Conservation (phyloP, 2,113 vertebrate genomes). For the Vireo altiloquus region DNA sequence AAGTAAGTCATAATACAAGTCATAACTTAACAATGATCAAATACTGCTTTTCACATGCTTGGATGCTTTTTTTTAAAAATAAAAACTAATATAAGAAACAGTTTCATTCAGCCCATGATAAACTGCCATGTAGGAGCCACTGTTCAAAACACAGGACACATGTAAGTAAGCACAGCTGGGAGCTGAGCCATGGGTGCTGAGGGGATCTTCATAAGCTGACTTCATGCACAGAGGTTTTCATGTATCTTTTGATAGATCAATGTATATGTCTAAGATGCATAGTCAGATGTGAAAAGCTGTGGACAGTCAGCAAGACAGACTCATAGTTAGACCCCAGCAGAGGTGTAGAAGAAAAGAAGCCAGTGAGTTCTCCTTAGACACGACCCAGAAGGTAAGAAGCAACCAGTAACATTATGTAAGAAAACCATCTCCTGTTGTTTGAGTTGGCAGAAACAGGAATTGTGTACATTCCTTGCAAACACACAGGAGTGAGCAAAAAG, state of each 20-base stretch:
- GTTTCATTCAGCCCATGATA: background rate
- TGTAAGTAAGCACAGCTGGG: background rate
- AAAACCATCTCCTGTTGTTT: background rate
- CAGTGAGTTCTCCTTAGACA: background rate
- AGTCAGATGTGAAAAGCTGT: background rate
- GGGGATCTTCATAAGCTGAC: background rate
- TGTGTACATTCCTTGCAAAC: background rate
- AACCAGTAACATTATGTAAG: background rate
- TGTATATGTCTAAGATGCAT: background rate
- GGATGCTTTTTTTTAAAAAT: background rate
- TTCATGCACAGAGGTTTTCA: background rate
- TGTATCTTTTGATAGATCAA: background rate
- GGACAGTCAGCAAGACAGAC: background rate
- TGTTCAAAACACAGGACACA: accelerated
- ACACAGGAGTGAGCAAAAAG: background rate
- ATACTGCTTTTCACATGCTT: background rate
- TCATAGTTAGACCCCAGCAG: background rate
- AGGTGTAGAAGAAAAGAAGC: background rate
- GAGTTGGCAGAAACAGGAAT: background rate
- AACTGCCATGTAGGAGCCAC: background rate
- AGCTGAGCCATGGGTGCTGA: background rate
- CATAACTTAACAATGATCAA: background rate
- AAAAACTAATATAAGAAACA: background rate
- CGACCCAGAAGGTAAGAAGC: background rate
- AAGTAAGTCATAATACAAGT: background rate